Evolutionary conservation across 2,888 invertebrate genomes (phyloP), one percentile per base, ranked within the genome.

Genomic region (Diarsia mendica): DNA sequence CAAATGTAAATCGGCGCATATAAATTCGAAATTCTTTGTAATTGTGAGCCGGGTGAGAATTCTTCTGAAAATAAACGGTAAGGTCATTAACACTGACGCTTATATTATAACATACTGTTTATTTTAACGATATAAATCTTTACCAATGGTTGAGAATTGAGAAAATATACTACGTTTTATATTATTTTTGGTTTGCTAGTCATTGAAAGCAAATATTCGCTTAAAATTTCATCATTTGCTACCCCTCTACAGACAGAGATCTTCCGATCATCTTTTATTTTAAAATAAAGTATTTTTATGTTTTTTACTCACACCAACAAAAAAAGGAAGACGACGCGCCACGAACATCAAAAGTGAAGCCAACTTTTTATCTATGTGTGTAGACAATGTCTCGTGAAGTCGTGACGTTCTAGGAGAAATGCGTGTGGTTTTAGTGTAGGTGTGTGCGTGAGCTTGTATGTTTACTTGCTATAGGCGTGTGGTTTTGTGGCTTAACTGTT

Each of bases 71-170:
- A 91, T 91, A 91, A 87, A 88, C 75, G 28, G 39, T 84, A 88
- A 91, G 91, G 88, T 91, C 91, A 91, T 83, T 91, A 88, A 89
- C 90, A 91, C 84, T 66, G 69, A 61, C 68, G 82, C 33, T 72
- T 84, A 82, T 76, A 67, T 83, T 83, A 82, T 85, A 84, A 85
- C 81, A 82, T 72, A 80, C 78, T 80, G 85, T 84, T 83, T 88
- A 88, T 90, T 89, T 89, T 84, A 85, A 83, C 81, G 77, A 79
- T 82, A 86, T 88, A 88, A 89, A 90, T 90, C 85, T 88, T 71
- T 58, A 55, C 53, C 49, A 63, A 44, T 55, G 53, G 69, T 23
- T 69, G 44, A 13, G 44, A 28, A 63, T 63, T 46, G 75, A 28
- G 48, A 65, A 82, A 72, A 76, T 58, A 65, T 33, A 75, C 61